A percentile compares a stretch with the other conserved stretches of the same genome.
Evolutionary conservation across 2,113 vertebrate species (phyloP).

Genomic region (Hydropotes inermis): DNA sequence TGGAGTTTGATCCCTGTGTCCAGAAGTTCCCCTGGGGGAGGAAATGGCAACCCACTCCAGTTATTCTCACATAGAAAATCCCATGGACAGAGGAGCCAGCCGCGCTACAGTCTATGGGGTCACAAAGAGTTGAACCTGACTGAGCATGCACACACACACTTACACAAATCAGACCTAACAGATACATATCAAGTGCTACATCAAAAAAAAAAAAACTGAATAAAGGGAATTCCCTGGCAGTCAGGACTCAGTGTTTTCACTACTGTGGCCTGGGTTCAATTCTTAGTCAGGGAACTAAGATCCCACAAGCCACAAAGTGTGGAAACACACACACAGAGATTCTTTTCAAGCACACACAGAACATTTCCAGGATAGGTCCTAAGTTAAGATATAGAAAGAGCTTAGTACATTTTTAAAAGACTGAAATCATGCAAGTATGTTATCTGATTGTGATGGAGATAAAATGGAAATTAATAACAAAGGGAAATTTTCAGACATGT

Average conservation of each 20-base stretch:
- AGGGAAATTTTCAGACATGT: background rate
- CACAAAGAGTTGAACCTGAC: background rate
- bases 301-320: background rate
- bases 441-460: background rate
- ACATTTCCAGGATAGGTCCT: background rate
- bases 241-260: background rate
- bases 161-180: background rate
- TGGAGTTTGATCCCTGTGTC: background rate
- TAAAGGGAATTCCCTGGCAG: background rate
- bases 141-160: background rate
- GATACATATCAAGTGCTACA: background rate
- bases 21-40: background rate
- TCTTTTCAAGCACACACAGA: background rate
- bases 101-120: background rate
- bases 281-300: background rate
- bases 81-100: background rate
- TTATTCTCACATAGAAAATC: background rate
- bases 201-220: background rate
- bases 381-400: background rate
- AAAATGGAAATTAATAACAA: background rate
- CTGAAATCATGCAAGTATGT: background rate
- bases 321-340: background rate
- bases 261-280: background rate
- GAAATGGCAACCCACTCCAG: background rate
- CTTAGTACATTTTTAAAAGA: background rate